Conservation (phyloP, 2,888 invertebrate genomes). For the Hemistola chrysoprasaria region DNA sequence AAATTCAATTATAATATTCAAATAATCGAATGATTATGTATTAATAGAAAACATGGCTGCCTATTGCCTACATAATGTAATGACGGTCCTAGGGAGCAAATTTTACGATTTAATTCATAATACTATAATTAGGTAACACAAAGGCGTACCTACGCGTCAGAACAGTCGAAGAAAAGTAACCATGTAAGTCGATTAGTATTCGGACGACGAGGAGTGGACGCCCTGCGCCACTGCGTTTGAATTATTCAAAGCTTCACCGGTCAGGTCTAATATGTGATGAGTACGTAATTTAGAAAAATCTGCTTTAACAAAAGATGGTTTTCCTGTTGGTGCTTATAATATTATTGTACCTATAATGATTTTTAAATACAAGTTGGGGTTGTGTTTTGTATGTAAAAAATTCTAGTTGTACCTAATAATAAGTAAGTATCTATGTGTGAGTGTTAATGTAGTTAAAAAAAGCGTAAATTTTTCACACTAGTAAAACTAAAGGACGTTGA, state of each 20-base stretch:
- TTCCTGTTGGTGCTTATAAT: background rate
- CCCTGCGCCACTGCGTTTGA: conserved; percentile 43
- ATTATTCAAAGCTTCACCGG: conserved; percentile 55
- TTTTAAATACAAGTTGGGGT: too few relatives aligned
- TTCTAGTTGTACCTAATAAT: too few relatives aligned
- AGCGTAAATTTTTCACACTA: too few relatives aligned
- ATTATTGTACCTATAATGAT: too few relatives aligned
- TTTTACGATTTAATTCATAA: conserved; percentile 25
- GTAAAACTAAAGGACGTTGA: conserved; percentile 34
- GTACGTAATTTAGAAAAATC: conserved; percentile 44
- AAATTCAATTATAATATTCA: too few relatives aligned
- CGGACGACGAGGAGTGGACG: conserved; percentile 41
- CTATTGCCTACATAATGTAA: conserved; percentile 17
- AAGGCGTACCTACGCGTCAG: conserved; percentile 26
- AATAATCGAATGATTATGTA: conserved; percentile 14
- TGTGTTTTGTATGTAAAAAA: too few relatives aligned
- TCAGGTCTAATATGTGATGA: conserved; percentile 49
- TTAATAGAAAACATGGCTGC: conserved; percentile 16
- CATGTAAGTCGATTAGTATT: conserved; percentile 52
- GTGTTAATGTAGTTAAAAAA: too few relatives aligned
- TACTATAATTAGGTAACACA: conserved; percentile 25
- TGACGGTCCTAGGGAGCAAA: conserved; percentile 21
- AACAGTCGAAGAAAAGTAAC: conserved; percentile 36
- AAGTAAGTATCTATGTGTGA: too few relatives aligned
- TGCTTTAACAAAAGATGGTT: conserved; percentile 28